Evolutionary conservation across 2,113 vertebrate species (phyloP).

Genomic region (Empidonax alnorum): DNA sequence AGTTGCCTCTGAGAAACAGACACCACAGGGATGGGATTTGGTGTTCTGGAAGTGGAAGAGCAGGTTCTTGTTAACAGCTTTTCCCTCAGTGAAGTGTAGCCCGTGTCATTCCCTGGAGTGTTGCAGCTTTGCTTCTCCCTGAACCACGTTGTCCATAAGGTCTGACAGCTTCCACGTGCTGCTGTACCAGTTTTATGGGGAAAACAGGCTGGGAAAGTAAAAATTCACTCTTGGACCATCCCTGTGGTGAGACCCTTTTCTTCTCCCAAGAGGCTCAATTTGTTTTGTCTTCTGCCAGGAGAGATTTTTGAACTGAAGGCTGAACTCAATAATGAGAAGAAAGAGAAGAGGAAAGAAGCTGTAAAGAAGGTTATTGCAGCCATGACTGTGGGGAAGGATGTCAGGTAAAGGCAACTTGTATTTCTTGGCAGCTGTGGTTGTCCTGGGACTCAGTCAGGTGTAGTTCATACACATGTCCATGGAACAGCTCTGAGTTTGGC

Average conservation of each 20-base stretch:
- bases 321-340: conserved; percentile 98
- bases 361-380: conserved; percentile 98
- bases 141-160: not conserved
- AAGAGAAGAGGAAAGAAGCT: conserved; percentile 97
- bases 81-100: not conserved
- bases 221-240: not conserved
- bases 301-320: conserved; percentile 99
- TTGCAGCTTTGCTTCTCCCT: not conserved
- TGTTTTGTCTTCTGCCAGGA: conserved; percentile 75
- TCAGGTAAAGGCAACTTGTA: conserved; percentile 80
- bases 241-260: not conserved
- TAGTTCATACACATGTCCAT: rapidly evolving
- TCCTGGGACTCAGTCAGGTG: not conserved
- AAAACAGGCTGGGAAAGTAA: not conserved
- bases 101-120: not conserved
- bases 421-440: not conserved
- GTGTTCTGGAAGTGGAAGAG: conserved; percentile 37
- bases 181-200: not conserved
- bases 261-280: not conserved
- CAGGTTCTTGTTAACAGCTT: not conserved
- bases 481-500: not conserved
- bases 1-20: conserved; percentile 22
- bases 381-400: conserved; percentile 98
- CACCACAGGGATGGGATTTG: not conserved
- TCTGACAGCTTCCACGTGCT: not conserved